These are phyloP conservation scores for Chrysodeixis includens DNA, from an alignment of 2,888 invertebrate species.

Conservation along the genomic window DNA sequence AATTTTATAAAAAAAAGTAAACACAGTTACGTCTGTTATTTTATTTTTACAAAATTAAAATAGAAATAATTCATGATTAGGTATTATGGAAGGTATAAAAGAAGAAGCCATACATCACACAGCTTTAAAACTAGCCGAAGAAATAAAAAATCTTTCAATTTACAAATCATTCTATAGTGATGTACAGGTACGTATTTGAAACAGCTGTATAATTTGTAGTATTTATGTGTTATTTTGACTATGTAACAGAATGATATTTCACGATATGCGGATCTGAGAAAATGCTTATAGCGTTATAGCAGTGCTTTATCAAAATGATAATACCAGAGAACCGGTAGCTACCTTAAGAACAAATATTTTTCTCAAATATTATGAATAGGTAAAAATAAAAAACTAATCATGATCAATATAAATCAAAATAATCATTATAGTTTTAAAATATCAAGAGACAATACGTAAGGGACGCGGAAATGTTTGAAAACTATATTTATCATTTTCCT, in stretches of 20 bases:
- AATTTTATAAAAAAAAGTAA: constrained; percentile 80
- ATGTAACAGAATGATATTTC: neutral
- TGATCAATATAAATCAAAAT: no score
- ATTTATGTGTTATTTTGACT: neutral
- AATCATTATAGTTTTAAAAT: no score
- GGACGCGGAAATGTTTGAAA: neutral
- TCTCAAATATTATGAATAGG: neutral
- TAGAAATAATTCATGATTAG: constrained; percentile 61
- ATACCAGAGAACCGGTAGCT: neutral
- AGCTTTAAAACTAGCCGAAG: constrained; percentile 93
- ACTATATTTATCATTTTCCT: constrained; percentile 12
- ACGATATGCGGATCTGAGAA: neutral
- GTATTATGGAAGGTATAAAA: constrained; percentile 86
- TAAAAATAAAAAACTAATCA: neutral
- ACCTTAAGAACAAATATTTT: neutral
- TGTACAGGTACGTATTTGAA: constrained; percentile 90
- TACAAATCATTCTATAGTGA: constrained; percentile 94
- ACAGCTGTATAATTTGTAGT: neutral
- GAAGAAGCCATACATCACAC: constrained; percentile 92
- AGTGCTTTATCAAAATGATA: neutral
- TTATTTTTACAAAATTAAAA: constrained; percentile 76
- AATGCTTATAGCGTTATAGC: no score
- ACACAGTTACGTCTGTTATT: constrained; percentile 73
- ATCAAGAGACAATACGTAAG: neutral
- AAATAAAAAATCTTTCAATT: constrained; percentile 93